These are phyloP conservation scores for Thereva nobilitata DNA, from an alignment of 2,888 invertebrate genomes.

Conservation along the genomic window DNA sequence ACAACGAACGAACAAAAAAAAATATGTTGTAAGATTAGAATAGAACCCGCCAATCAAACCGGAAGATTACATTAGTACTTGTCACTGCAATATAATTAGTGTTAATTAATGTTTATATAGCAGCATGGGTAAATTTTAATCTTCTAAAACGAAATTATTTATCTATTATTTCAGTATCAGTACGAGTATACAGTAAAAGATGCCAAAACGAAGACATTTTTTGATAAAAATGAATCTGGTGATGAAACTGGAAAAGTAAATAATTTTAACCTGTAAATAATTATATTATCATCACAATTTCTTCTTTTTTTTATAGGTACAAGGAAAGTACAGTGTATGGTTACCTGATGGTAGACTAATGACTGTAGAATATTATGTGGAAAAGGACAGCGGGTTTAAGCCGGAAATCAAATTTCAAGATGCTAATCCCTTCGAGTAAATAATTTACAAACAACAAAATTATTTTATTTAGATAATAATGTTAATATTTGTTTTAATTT, in stretches of 20 bases:
- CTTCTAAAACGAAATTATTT: not conserved
- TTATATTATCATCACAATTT: constrained; percentile 1
- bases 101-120: constrained; percentile 40
- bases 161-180: constrained; percentile 64
- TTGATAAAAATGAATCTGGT: constrained; percentile 70
- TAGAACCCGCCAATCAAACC: not conserved
- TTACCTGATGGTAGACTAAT: constrained; percentile 73
- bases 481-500: constrained; percentile 18
- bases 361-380: constrained; percentile 73
- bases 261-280: not conserved
- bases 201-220: constrained; percentile 68
- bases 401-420: constrained; percentile 68
- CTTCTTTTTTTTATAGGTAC: constrained; percentile 51
- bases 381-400: constrained; percentile 73
- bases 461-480: constrained; percentile 12
- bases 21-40: no score
- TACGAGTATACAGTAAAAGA: constrained; percentile 76
- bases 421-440: constrained; percentile 30
- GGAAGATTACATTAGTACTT: constrained; percentile 16
- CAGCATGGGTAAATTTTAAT: constrained; percentile 6
- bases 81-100: constrained; percentile 10
- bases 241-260: constrained; percentile 65
- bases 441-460: not conserved
- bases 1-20: constrained; percentile 5
- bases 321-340: constrained; percentile 70